Evolutionary conservation across 2,113 vertebrate genomes (phyloP).

Genomic region (Nothobranchius furzeri): DNA sequence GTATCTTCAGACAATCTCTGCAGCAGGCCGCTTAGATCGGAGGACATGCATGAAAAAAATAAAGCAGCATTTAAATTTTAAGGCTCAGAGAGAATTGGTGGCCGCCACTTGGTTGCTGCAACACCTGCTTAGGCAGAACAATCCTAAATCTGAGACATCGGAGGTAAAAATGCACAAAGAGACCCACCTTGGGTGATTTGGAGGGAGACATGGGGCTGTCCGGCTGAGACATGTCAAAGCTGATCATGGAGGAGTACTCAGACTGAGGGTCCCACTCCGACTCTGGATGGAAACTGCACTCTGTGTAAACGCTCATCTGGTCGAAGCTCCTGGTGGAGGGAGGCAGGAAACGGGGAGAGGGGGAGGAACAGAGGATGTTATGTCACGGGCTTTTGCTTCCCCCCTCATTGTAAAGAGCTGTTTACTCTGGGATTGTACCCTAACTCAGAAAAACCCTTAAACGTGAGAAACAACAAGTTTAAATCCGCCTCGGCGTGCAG

Average conservation of each 20-base stretch:
- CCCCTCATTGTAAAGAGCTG: neutral
- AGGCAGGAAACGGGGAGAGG: slow-evolving; percentile 53
- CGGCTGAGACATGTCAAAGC: slow-evolving; percentile 60
- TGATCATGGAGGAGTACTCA: slow-evolving; percentile 59
- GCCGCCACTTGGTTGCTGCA: neutral
- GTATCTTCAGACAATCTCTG: no score
- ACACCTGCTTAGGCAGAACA: neutral
- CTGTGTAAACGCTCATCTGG: slow-evolving; percentile 73
- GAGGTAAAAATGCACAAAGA: neutral
- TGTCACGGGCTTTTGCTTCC: slow-evolving; percentile 53
- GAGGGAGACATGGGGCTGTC: slow-evolving; percentile 37
- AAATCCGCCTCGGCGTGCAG: neutral
- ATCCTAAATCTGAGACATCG: neutral
- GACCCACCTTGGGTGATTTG: slow-evolving; percentile 63
- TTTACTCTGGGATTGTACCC: neutral
- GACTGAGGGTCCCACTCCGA: slow-evolving; percentile 44
- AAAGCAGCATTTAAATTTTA: neutral
- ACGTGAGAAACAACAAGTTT: neutral
- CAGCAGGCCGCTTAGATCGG: no score
- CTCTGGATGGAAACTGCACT: slow-evolving; percentile 58
- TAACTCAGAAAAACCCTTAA: neutral
- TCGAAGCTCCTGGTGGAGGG: slow-evolving; percentile 65
- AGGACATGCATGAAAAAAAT: no score
- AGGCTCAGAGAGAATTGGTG: neutral
- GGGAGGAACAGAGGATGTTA: slow-evolving; percentile 47